Base-by-base conservation (phyloP, 2,888 invertebrate genomes). In the Azorinus chamasolen region DNA sequence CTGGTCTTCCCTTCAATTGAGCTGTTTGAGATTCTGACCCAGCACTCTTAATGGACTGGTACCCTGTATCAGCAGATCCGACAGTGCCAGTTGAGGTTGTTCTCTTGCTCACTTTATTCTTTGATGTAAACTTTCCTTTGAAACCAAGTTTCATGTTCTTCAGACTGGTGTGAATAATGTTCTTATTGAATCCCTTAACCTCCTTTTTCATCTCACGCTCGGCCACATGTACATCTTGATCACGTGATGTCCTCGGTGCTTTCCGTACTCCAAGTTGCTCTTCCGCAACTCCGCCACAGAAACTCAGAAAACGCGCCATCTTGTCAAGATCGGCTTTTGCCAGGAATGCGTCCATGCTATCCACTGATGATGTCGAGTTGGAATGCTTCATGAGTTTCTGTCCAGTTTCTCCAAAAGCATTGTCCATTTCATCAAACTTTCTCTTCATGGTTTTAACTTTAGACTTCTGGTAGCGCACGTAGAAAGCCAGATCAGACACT, bases 341-440 rank as follows among this genome's bases (percentile, higher is more conserved):
- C 1, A 74, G 54, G 55, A 71, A 74, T 20, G 63, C 63, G 39
- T 74, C 79, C 66, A 68, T 63, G n/a, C 73, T 65, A 48, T 66
- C 61, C 37, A 61, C 45, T 2, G 73, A 70, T 4, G 79, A 54
- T 22, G 70, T 57, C 4, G 32, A 32, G 10, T 10, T 32, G 32
- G 10, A 32, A 32, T 32, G 32, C 14, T 37, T 70, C 41, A 74
- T 24, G 18, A 53, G 51, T 16, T 50, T 55, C 62, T 73, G 58
- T 1, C 50, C 45, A 20, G 46, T 32, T 32, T 59, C 46, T 20
- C 48, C 20, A 39, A 32, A 39, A 25, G 27, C 50, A 2, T 55
- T 48, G 12, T 57, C 58, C 32, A 32, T 10, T 25, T 64, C 69
- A 4, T 54, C 45, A 14, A 24, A 14, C 32, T 18, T 50, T 45